Evolutionary conservation across 2,113 vertebrate genomes (phyloP).

Genomic region (Verasper variegatus): DNA sequence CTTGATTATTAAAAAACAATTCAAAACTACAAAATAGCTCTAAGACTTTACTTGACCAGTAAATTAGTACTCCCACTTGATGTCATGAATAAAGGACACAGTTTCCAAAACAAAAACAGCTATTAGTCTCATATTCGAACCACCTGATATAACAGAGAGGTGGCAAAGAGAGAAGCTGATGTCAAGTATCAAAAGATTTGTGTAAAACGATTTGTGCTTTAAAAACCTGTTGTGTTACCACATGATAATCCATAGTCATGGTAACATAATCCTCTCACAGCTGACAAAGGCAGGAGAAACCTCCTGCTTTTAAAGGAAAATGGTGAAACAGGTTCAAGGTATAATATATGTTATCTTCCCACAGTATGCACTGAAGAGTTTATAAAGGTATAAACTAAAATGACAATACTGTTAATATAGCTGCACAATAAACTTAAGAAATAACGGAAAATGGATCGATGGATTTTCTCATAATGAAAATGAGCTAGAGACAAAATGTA

Average conservation of each 20-base stretch:
- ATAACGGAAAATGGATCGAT: neutral
- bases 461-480: too few species aligned
- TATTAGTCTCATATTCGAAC: slow-evolving; percentile 10
- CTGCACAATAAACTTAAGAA: neutral
- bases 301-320: slow-evolving; percentile 12
- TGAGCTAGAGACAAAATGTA: too few species aligned
- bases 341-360: neutral
- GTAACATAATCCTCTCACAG: slow-evolving; percentile 20
- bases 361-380: neutral
- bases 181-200: neutral
- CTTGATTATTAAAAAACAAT: slow-evolving; percentile 56
- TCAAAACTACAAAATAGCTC: slow-evolving; percentile 53
- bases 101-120: slow-evolving; percentile 14
- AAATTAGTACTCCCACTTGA: slow-evolving; percentile 25
- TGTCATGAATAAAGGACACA: slow-evolving; percentile 16
- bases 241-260: slow-evolving; percentile 26
- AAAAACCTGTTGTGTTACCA: slow-evolving; percentile 13
- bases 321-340: slow-evolving; percentile 1
- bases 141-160: neutral
- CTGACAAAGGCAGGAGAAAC: slow-evolving; percentile 32
- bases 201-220: slow-evolving; percentile 17
- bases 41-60: slow-evolving; percentile 43
- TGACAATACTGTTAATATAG: neutral
- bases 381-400: neutral
- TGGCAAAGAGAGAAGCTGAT: neutral